Evolutionary conservation across 2,888 invertebrate genomes (phyloP), one percentile per base, ranked within the genome.

Genomic region (Athalia cordata): DNA sequence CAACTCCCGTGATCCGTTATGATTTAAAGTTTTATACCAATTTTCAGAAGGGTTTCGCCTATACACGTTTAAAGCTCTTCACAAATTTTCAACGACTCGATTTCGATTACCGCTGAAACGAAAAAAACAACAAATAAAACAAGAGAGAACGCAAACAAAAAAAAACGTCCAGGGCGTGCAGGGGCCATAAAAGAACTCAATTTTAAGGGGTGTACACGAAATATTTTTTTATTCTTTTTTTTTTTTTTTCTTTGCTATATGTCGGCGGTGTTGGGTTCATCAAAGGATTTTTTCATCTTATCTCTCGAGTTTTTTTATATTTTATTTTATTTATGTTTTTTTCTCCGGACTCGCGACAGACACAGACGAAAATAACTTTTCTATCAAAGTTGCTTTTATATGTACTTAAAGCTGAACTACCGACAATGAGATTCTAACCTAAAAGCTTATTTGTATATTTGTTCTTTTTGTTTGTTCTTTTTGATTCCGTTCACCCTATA

Each of bases 331-430:
- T 29, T 29, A 29, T 29, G 2, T 29, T 29, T 29, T n/a, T n/a
- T n/a, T n/a, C n/a, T 29, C 29, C 29, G 29, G 29, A 2, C 29
- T 29, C 29, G 43, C n/a, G 55, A 52, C 29, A 29, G 43, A 55
- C 9, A 55, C 11, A 50, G 43, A 55, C 50, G 11, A 55, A 55
- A 68, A 68, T 68, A 55, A 55, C 52, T 68, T 52, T 52, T 68
- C 68, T 55, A 52, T 68, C 29, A 55, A 55, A 68, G 43, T 55
- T 55, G 52, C 49, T 49, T n/a, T 55, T 9, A 29, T 29, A 29
- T n/a, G n/a, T 29, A 29, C 52, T 68, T 43, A 68, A 68, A 68
- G 68, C 68, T 3, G 55, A 68, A 50, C 55, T 52, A 52, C 52
- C 13, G 68, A 4, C 29, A 68, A 43, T 11, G 9, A 47, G 65